Conservation (phyloP, 53 echinoderm and acorn worm genomes). For the Apostichopus leukothele region DNA sequence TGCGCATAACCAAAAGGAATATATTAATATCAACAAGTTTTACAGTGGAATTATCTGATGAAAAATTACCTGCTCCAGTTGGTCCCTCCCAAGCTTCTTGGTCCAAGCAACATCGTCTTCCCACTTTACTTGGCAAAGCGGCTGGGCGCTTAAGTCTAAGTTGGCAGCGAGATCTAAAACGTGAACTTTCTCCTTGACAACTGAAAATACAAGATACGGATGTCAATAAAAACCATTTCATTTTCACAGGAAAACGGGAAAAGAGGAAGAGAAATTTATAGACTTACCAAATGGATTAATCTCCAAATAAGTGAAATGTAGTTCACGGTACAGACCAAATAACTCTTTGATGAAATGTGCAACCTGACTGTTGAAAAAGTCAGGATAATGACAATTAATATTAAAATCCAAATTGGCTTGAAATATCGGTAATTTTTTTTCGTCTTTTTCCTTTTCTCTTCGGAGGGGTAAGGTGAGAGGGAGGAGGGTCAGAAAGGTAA, state of each 20-base stretch:
- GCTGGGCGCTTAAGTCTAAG: conserved; percentile 65
- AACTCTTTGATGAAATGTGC: conserved; percentile 61
- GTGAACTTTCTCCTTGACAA: conserved; percentile 61
- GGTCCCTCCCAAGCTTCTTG: conserved; percentile 51
- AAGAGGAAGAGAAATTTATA: not conserved
- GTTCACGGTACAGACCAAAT: conserved; percentile 49
- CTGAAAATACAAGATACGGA: conserved; percentile 26
- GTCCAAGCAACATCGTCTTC: conserved; percentile 49
- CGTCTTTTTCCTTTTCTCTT: no score
- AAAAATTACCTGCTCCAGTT: conserved; percentile 53
- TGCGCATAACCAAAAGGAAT: no score
- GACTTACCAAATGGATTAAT: conserved; percentile 73
- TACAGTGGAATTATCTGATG: not conserved
- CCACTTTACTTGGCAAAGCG: conserved; percentile 71
- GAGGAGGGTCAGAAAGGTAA: no score
- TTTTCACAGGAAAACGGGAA: not conserved
- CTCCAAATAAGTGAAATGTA: conserved; percentile 73
- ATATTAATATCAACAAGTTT: no score
- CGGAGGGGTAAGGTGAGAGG: no score
- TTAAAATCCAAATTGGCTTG: not conserved
- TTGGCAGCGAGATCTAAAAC: conserved; percentile 65
- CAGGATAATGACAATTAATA: not conserved
- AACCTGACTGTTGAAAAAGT: conserved; percentile 47
- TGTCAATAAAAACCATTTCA: no score
- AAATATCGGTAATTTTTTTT: no score